A percentile compares a stretch with the other conserved stretches of the same genome.
Conservation (phyloP, 2,888 invertebrate genomes). For the Ormyrus nitidulus region DNA sequence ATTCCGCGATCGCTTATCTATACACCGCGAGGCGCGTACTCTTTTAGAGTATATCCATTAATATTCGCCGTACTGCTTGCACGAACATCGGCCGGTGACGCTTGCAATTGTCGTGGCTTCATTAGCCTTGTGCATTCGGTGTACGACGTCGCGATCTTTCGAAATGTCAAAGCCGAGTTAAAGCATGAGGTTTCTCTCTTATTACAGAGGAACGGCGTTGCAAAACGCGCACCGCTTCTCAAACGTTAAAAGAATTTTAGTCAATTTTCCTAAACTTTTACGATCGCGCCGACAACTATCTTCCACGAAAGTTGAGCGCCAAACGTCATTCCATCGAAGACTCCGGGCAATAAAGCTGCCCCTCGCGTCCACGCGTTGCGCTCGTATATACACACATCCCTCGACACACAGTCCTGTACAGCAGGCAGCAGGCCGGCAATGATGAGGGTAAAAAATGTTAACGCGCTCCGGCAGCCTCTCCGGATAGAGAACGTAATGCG, state of each 20-base stretch:
- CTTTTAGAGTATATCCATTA: conserved; percentile 13
- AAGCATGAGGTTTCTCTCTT: too few species aligned
- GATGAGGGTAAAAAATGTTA: conserved; percentile 44
- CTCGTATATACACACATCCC: not conserved
- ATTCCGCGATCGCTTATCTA: not conserved
- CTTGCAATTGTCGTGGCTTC: conserved; percentile 47
- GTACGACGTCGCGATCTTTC: too few species aligned
- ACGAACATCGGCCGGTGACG: not conserved
- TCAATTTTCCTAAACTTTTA: too few species aligned
- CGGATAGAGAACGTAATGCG: conserved; percentile 43
- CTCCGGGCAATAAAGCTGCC: conserved; percentile 1
- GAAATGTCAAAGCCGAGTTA: too few species aligned
- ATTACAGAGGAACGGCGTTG: too few species aligned
- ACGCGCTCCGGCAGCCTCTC: conserved; percentile 9
- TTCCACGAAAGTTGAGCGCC: not conserved
- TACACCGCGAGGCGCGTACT: not conserved
- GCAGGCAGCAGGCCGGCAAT: not conserved
- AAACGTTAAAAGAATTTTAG: too few species aligned
- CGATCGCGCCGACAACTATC: not conserved
- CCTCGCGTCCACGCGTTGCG: not conserved
- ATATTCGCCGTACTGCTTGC: conserved; percentile 19
- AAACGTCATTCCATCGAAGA: not conserved
- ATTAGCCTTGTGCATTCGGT: conserved; percentile 15
- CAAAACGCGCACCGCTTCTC: too few species aligned
- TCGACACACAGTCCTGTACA: not conserved